Evolutionary conservation across 2,797 vertebrate species (phyloP), one percentile per base, ranked within the genome.

Genomic region (Macropus fuliginosus): DNA sequence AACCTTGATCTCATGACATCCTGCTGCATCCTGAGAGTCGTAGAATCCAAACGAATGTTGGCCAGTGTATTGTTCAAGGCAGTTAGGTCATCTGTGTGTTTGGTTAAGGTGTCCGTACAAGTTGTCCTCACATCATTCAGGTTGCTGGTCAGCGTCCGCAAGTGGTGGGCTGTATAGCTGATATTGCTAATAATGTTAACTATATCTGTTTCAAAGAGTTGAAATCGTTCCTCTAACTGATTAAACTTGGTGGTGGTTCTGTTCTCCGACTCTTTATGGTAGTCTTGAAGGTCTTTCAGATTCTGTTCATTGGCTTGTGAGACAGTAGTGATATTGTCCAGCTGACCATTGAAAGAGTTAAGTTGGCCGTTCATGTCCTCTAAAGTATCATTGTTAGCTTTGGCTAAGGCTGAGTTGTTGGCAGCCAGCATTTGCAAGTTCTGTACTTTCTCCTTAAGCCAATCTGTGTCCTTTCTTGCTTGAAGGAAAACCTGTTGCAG

Each of bases 131-230:
- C 98, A 91, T 99, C 99, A 74, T 99, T 99, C 89, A 99, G 99
- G 97, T 99, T 99, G 91, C 99, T 98, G 91, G 99, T 99, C 98
- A 99, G 99, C 96, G 99, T 99, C 12, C 99, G 99, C 97, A 99
- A 98, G 93, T 99, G 99, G 98, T 99, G 99, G 4, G 99, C 99
- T 56, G 99, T 99, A 97, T 99, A 99, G 98, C 99, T 99, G 98
- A 99, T 99, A 93, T 99, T 99, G 96, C 99, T 99, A 0, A 99
- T 99, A 97, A 99, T 99, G 13, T 98, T 99, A 96, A 99, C 99
- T 52, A 99, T 99, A 94, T 99, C 99, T 0, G 99, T 99, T 98
- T 99, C 99, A 0, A 99, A 98, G 97, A 98, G 98, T 57, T 99
- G 99, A 97, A 99, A 99, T 29, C 98, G 99, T 57, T 99, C 98